phyloP scores from a whole-genome alignment of 2,888 invertebrate genomes.

The Sminthurinus aureus region DNA sequence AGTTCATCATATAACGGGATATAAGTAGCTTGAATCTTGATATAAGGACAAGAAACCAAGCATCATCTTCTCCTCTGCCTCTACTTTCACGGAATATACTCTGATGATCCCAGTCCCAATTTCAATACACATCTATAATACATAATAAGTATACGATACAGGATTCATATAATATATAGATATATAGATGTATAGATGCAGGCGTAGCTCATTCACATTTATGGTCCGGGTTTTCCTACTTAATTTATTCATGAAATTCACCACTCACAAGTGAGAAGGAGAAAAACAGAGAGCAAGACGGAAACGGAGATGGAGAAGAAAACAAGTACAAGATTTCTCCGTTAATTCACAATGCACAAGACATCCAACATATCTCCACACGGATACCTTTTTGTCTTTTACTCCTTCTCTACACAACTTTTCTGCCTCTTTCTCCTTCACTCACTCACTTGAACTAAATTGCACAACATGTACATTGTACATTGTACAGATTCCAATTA shows the following conservation, averaged over 20 bases:
- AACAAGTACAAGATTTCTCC: neutral
- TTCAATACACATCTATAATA: too few relatives aligned
- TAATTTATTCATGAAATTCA: conserved; percentile 49
- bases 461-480: conserved; percentile 10
- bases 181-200: too few relatives aligned
- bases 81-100: neutral
- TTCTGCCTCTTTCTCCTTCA: neutral
- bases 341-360: neutral
- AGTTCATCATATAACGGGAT: too few relatives aligned
- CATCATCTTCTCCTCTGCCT: neutral
- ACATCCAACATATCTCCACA: too few relatives aligned
- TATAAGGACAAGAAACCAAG: too few relatives aligned
- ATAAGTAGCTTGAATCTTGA: too few relatives aligned
- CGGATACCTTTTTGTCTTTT: neutral
- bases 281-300: neutral
- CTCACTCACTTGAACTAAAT: conserved; percentile 14
- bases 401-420: neutral
- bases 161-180: too few relatives aligned
- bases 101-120: conserved; percentile 24
- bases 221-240: conserved; percentile 27
- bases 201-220: conserved; percentile 40
- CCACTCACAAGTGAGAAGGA: conserved; percentile 12
- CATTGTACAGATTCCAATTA: conserved; percentile 27
- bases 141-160: too few relatives aligned
- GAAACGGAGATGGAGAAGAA: neutral